Base-by-base conservation (phyloP, 2,113 vertebrate species). In the Zosterops japonicus region DNA sequence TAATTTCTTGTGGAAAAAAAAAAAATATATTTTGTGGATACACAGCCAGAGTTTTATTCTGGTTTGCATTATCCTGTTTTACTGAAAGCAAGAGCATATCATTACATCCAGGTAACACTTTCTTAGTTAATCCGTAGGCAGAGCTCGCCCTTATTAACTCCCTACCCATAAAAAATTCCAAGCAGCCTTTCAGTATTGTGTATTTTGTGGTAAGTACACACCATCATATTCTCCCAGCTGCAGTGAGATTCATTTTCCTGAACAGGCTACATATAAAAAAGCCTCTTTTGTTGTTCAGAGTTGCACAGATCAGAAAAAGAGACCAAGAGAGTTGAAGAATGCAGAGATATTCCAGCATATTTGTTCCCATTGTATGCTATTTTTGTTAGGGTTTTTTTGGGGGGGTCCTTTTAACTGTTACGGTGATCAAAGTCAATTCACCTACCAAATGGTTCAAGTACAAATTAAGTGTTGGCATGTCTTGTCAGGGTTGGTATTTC, bases 1-100 rank as follows among this genome's bases (percentile, higher is more conserved):
- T 63, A 33, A 50, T 94, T 96, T 94, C 74, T 95, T n/a, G 49
- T 83, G 91, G 82, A 60, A 88, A 91, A 87, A 91, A 91, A 87
- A 91, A 90, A 93, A 77, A 1, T 79, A 55, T 88, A 89, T 95
- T 86, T 95, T 76, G 41, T 60, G 71, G 21, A 7, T 67, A 29
- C 25, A 14, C 20, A 80, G 81, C 67, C 79, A 68, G 39, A 74
- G 20, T 70, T 74, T 94, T 93, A 81, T 93, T 94, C 90, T 97
- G 93, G 55, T 92, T 95, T 81, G 33, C 68, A 64, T 94, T 95
- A 95, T 44, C 41, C 22, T 59, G 10, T 94, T 96, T 91, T 80
- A 74, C 35, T 63, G 71, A 90, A 93, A 95, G 47, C 14, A 31
- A 81, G n/a, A 93, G 44, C 75, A 56, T 81, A 83, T 88, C 71